Percentiles rank a stretch among this genome's conserved stretches.
These are phyloP conservation scores for Pardosa pseudoannulata DNA, from an alignment of 2,888 invertebrate species.

Conservation along the genomic window DNA sequence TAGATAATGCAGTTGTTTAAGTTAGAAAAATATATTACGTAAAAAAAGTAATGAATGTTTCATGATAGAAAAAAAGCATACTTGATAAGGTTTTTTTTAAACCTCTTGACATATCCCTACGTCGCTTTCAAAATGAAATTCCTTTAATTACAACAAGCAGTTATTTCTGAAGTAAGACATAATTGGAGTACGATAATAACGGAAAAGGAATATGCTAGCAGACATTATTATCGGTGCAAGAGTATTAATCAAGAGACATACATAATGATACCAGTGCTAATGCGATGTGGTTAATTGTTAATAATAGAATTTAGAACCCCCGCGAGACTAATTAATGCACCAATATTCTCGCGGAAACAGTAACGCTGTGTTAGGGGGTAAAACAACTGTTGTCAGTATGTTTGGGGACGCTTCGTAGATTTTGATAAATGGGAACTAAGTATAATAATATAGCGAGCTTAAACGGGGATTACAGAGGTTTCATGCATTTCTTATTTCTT, in stretches of 20 bases:
- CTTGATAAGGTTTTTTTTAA: not conserved
- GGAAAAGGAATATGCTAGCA: not conserved
- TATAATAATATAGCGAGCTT: not conserved
- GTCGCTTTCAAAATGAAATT: not conserved
- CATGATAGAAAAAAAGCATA: too few relatives aligned
- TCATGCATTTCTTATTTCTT: too few relatives aligned
- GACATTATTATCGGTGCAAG: not conserved
- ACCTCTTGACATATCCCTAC: not conserved
- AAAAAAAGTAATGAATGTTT: too few relatives aligned
- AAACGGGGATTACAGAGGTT: not conserved
- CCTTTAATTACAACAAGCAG: not conserved
- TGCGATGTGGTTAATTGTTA: constrained; percentile 26
- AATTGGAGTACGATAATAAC: not conserved
- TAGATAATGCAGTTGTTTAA: too few relatives aligned
- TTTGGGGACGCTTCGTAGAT: not conserved
- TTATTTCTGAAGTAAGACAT: constrained; percentile 11
- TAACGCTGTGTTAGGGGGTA: not conserved
- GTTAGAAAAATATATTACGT: too few relatives aligned
- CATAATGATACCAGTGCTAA: constrained; percentile 8
- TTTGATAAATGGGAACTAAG: constrained; percentile 1
- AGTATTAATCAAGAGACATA: constrained; percentile 21
- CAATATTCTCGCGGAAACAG: constrained; percentile 7
- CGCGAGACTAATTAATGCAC: constrained; percentile 18
- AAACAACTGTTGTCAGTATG: constrained; percentile 20
- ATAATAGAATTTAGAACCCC: constrained; percentile 19